Conservation (phyloP, 2,888 invertebrate genomes). For the Diloba caeruleocephala region DNA sequence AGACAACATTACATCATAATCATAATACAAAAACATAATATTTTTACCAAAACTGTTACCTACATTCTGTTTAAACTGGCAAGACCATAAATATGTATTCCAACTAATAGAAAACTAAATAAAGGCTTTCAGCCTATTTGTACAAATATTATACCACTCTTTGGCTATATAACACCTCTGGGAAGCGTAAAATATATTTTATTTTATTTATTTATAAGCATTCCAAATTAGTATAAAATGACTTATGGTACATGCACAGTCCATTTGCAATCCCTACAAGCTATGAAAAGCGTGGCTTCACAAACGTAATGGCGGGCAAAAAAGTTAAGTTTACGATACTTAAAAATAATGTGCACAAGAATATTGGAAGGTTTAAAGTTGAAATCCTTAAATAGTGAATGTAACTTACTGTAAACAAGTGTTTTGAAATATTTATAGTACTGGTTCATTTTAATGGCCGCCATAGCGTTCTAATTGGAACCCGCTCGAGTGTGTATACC, state of each 20-base stretch:
- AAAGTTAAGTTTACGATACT: constrained; percentile 15
- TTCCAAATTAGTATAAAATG: constrained; percentile 64
- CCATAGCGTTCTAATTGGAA: constrained; percentile 27
- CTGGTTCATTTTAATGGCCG: constrained; percentile 24
- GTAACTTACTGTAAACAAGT: constrained; percentile 38
- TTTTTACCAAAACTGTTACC: constrained; percentile 41
- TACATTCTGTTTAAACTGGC: constrained; percentile 51
- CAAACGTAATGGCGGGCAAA: constrained; percentile 22
- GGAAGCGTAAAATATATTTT: constrained; percentile 79
- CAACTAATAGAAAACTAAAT: constrained; percentile 68
- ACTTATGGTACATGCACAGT: constrained; percentile 55
- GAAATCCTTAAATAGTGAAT: constrained; percentile 39
- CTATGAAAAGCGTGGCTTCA: constrained; percentile 3
- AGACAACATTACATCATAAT: constrained; percentile 49
- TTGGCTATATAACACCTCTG: constrained; percentile 82
- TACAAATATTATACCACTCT: constrained; percentile 75
- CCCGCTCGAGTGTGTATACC: not conserved
- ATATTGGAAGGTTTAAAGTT: constrained; percentile 34
- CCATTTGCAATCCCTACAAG: constrained; percentile 51
- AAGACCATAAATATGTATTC: constrained; percentile 59
- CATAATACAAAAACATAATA: constrained; percentile 26
- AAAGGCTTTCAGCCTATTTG: constrained; percentile 78
- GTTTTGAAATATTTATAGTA: constrained; percentile 34
- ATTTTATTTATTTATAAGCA: constrained; percentile 66
- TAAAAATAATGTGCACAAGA: constrained; percentile 47